These are phyloP conservation scores for Scaptomyza hsui DNA, from an alignment of 1,140 invertebrate species.

Conservation along the genomic window DNA sequence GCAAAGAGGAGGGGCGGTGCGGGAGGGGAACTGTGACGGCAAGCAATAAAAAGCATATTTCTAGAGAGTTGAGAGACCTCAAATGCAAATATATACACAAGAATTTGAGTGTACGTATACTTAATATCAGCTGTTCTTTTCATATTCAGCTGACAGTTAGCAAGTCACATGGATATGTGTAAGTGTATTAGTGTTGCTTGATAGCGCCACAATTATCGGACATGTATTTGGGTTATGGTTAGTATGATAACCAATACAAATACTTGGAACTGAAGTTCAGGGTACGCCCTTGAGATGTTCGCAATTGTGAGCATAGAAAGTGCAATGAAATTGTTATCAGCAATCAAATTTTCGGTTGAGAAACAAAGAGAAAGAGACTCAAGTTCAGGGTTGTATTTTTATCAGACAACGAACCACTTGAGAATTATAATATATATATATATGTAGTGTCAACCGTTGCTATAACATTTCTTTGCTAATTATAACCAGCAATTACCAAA, in stretches of 20 bases:
- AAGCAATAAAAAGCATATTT: slow-evolving; percentile 20
- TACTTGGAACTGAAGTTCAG: slow-evolving; percentile 17
- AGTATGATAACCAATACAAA: slow-evolving; percentile 19
- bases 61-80: slow-evolving; percentile 28
- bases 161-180: slow-evolving; percentile 62
- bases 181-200: slow-evolving; percentile 12
- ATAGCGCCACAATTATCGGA: slow-evolving; percentile 46
- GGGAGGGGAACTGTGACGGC: slow-evolving; percentile 15
- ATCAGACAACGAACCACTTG: not conserved
- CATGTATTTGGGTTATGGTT: slow-evolving; percentile 43
- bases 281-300: slow-evolving; percentile 27
- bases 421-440: too few species aligned
- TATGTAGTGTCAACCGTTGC: not conserved
- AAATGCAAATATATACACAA: slow-evolving; percentile 19
- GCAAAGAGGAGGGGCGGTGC: slow-evolving; percentile 13
- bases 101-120: not conserved
- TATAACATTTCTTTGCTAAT: not conserved
- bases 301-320: slow-evolving; percentile 34
- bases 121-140: slow-evolving; percentile 55
- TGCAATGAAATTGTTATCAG: slow-evolving; percentile 40
- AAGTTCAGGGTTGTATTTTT: slow-evolving; percentile 30
- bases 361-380: slow-evolving; percentile 6
- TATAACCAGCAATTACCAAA: not conserved
- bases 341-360: slow-evolving; percentile 1
- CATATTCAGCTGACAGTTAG: slow-evolving; percentile 30